These are phyloP conservation scores for Bombus impatiens DNA, from an alignment of 1,140 invertebrate genomes.

Conservation along the genomic window DNA sequence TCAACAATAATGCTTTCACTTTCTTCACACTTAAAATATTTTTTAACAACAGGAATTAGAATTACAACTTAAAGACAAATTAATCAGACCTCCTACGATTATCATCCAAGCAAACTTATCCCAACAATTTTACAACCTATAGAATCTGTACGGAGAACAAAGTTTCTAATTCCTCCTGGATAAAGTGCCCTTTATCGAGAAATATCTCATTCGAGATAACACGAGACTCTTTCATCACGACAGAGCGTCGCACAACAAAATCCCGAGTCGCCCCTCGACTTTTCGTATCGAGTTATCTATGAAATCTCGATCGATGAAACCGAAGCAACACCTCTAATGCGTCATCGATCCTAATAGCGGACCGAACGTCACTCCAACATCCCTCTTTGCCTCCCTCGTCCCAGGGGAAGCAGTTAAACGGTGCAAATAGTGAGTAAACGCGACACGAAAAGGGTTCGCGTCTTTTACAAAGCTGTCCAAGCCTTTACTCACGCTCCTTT, in stretches of 20 bases:
- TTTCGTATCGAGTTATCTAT: conserved; percentile 7
- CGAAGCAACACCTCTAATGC: conserved; percentile 24
- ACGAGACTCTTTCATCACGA: neutral
- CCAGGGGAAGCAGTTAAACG: neutral
- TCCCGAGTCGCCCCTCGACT: neutral
- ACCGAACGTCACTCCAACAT: conserved; percentile 9
- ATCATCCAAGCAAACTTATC: too few species aligned
- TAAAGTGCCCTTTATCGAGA: conserved; percentile 1
- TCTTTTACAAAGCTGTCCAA: neutral
- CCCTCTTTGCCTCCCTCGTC: neutral
- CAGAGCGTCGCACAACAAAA: neutral
- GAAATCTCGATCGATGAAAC: conserved; percentile 20
- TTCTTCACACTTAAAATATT: too few species aligned
- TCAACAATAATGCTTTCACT: too few species aligned
- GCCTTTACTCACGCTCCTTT: neutral
- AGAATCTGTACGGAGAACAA: neutral
- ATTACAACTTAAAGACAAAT: too few species aligned
- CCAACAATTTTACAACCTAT: neutral
- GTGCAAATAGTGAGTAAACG: conserved; percentile 54
- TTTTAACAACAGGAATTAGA: too few species aligned
- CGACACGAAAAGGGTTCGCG: neutral
- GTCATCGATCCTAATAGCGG: conserved; percentile 56
- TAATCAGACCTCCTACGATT: too few species aligned
- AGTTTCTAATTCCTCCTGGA: neutral
- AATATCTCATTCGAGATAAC: neutral